phyloP scores from a whole-genome alignment of 2,797 vertebrate species.

The Mormyrus proboscirostris region DNA sequence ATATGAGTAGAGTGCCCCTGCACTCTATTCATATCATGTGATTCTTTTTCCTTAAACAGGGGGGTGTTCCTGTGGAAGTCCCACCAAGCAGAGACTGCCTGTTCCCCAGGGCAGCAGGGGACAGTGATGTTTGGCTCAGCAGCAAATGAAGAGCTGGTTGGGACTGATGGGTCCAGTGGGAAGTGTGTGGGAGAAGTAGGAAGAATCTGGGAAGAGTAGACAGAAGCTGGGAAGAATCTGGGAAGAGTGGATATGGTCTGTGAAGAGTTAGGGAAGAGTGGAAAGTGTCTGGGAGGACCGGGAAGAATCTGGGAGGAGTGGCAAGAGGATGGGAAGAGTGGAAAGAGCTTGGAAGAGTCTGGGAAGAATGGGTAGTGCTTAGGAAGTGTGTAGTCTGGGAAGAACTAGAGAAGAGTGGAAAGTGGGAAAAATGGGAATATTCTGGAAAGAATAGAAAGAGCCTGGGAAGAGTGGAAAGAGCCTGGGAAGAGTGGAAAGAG shows the following conservation, averaged over 20 bases:
- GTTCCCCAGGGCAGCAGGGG: neutral
- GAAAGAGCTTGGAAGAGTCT: neutral
- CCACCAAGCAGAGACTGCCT: conserved; percentile 14
- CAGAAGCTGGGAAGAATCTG: neutral
- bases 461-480: neutral
- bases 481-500: neutral
- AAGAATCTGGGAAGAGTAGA: too few species aligned
- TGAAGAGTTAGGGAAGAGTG: neutral
- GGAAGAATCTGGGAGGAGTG: neutral
- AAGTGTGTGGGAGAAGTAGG: neutral
- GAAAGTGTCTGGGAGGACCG: neutral
- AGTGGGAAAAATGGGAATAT: neutral
- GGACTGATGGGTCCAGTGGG: conserved; percentile 38
- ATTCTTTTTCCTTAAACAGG: too few species aligned
- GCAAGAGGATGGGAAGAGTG: neutral
- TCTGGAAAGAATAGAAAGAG: neutral
- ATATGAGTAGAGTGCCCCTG: neutral
- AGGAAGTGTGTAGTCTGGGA: neutral
- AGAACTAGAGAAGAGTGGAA: neutral
- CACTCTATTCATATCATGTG: too few species aligned
- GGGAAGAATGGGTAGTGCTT: neutral
- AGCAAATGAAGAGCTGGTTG: conserved; percentile 46
- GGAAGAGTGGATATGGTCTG: neutral
- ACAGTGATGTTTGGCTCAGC: conserved; percentile 44
- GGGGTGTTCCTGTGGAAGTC: conserved; percentile 41